phyloP scores from a whole-genome alignment of 2,113 vertebrate genomes.

The Periophthalmodon schlosseri region DNA sequence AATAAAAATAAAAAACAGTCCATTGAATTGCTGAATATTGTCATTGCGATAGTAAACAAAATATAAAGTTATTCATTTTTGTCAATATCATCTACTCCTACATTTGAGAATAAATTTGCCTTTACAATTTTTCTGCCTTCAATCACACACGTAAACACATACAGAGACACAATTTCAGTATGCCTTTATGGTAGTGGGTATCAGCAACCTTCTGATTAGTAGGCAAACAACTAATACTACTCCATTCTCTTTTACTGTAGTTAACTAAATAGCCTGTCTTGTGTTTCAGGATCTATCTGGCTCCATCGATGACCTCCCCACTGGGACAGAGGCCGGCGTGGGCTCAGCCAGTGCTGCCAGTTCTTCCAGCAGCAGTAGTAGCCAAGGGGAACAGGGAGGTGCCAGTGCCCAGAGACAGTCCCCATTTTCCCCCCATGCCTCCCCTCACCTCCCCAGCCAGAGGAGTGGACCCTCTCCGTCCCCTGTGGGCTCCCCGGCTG shows the following conservation, averaged over 20 bases:
- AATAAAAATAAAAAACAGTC: too few species aligned
- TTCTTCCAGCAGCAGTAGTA: conserved; percentile 79
- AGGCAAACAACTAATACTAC: background rate
- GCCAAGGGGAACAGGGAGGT: conserved; percentile 86
- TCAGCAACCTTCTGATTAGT: background rate
- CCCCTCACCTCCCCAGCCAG: conserved; percentile 89
- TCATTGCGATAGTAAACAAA: too few species aligned
- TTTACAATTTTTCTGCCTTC: too few species aligned
- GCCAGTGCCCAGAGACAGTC: conserved; percentile 89
- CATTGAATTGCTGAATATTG: too few species aligned
- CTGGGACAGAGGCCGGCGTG: conserved; percentile 89
- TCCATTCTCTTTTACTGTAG: too few species aligned
- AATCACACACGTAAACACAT: background rate
- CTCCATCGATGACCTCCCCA: conserved; percentile 95
- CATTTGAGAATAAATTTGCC: too few species aligned
- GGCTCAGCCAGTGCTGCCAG: conserved; percentile 85
- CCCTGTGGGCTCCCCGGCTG: conserved; percentile 89
- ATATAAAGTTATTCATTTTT: too few species aligned
- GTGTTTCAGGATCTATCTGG: conserved; percentile 90
- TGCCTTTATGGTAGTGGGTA: background rate
- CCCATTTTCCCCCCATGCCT: conserved; percentile 94
- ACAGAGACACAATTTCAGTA: background rate
- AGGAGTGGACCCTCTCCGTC: conserved; percentile 91
- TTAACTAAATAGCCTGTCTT: conserved; percentile 20
- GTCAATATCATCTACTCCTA: too few species aligned